These are phyloP conservation scores for Crenichthys baileyi DNA, from an alignment of 2,797 vertebrate species.

Conservation along the genomic window DNA sequence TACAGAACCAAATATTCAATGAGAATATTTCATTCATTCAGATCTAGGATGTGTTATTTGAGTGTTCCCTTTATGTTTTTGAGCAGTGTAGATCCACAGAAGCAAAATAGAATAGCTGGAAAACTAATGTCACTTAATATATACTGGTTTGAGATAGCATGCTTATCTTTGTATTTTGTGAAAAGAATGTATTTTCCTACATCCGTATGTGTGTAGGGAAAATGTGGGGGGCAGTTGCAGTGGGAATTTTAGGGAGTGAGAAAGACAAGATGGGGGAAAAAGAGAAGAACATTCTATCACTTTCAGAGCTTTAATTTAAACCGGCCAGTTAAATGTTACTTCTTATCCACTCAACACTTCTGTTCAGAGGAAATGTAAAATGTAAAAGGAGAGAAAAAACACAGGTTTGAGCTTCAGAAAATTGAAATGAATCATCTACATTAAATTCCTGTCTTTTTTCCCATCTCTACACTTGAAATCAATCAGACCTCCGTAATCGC, in stretches of 20 bases:
- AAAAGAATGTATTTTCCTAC: constrained; percentile 67
- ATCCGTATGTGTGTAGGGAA: constrained; percentile 48
- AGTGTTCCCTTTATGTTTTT: too few species aligned
- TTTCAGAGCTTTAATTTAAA: constrained; percentile 55
- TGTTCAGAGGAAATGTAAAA: constrained; percentile 23
- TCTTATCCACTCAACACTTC: constrained; percentile 14
- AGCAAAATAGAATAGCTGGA: constrained; percentile 72
- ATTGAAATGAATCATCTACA: constrained; percentile 25
- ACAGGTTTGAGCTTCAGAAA: constrained; percentile 6
- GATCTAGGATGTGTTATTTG: too few species aligned
- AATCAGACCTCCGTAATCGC: constrained; percentile 27
- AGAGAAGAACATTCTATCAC: constrained; percentile 21
- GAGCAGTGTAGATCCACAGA: constrained; percentile 51
- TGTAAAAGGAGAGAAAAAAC: background rate
- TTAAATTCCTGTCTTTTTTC: constrained; percentile 11
- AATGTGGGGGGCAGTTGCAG: constrained; percentile 6
- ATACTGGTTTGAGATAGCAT: constrained; percentile 72
- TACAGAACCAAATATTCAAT: too few species aligned
- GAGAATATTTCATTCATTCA: too few species aligned
- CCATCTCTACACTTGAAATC: constrained; percentile 34
- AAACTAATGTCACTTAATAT: constrained; percentile 80
- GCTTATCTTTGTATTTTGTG: constrained; percentile 77
- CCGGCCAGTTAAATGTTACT: constrained; percentile 56
- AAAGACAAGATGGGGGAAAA: background rate
- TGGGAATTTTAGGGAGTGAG: background rate